These are phyloP conservation scores for Cinara cedri DNA, from an alignment of 2,888 invertebrate species.

Conservation along the genomic window DNA sequence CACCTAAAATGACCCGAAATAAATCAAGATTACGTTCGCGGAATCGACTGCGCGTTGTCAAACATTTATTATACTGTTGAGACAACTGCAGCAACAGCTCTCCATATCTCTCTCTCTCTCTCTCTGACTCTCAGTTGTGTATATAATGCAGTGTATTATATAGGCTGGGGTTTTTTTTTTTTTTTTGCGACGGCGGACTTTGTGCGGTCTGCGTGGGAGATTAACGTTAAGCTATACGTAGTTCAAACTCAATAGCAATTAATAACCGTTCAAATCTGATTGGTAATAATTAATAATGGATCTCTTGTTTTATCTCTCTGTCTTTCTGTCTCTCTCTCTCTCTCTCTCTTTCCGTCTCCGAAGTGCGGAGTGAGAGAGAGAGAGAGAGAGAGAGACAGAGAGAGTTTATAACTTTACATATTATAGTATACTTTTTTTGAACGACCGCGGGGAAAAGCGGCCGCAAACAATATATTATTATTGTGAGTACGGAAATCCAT, in stretches of 20 bases:
- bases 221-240: constrained; percentile 19
- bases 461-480: constrained; percentile 18
- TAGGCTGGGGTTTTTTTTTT: neutral
- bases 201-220: neutral
- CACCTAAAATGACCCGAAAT: constrained; percentile 45
- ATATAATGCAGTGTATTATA: neutral
- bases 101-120: too few relatives aligned
- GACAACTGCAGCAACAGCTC: neutral
- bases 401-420: constrained; percentile 28
- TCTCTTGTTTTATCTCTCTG: neutral
- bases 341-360: neutral
- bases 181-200: neutral
- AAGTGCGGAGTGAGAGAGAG: neutral
- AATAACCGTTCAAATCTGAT: constrained; percentile 43
- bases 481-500: constrained; percentile 10
- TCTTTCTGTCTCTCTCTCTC: too few relatives aligned
- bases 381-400: constrained; percentile 4
- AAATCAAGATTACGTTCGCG: constrained; percentile 41
- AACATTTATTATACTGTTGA: constrained; percentile 41
- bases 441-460: constrained; percentile 2
- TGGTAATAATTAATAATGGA: constrained; percentile 32
- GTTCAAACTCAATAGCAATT: constrained; percentile 39
- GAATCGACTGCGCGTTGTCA: constrained; percentile 34
- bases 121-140: too few relatives aligned
- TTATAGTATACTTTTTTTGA: constrained; percentile 37